phyloP scores from a whole-genome alignment of 2,113 vertebrate genomes.

The Cavia aperea region DNA sequence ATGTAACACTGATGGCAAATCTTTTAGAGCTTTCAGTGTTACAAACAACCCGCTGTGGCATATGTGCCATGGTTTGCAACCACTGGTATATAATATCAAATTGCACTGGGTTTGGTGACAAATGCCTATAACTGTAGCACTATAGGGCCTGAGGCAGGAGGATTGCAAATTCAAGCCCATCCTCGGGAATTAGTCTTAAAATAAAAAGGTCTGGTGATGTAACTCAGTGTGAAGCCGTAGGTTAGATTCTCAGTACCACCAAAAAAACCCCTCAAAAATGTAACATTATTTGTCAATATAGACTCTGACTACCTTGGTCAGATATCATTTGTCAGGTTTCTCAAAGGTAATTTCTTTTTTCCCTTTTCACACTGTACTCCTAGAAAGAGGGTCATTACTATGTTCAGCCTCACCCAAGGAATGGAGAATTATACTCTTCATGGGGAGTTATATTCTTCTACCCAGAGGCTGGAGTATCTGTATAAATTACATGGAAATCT shows the following conservation, averaged over 20 bases:
- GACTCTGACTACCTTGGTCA: background rate
- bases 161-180: background rate
- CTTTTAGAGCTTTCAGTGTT: background rate
- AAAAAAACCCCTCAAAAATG: background rate
- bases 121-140: background rate
- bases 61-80: background rate
- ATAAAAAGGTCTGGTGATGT: background rate
- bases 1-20: background rate
- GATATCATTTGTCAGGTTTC: background rate
- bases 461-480: background rate
- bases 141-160: background rate
- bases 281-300: background rate
- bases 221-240: background rate
- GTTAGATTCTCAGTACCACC: background rate
- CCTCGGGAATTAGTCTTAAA: background rate
- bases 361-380: background rate
- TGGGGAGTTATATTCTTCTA: background rate
- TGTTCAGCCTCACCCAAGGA: background rate
- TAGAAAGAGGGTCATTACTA: background rate
- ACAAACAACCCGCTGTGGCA: background rate
- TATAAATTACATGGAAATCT: background rate
- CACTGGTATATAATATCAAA: background rate
- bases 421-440: background rate
- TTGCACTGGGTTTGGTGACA: background rate
- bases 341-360: background rate